These are phyloP conservation scores for Anas bernieri DNA, from an alignment of 2,797 vertebrate genomes.

Conservation along the genomic window DNA sequence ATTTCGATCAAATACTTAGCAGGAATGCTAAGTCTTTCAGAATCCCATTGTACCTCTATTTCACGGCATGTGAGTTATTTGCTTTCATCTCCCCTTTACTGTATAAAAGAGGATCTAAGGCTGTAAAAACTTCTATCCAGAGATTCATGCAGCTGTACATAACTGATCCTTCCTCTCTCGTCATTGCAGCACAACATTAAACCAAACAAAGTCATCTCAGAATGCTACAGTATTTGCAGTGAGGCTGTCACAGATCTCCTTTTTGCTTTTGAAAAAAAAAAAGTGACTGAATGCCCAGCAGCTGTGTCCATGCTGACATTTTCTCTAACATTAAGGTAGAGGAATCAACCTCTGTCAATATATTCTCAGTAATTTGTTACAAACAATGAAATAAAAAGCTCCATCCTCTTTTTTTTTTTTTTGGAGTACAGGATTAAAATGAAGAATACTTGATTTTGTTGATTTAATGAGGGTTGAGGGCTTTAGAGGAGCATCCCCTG, in stretches of 20 bases:
- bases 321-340: constrained; percentile 79
- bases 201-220: constrained; percentile 80
- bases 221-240: constrained; percentile 74
- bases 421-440: constrained; percentile 76
- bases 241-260: constrained; percentile 66
- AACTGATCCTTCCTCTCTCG: constrained; percentile 78
- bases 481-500: constrained; percentile 36
- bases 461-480: constrained; percentile 75
- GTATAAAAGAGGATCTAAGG: constrained; percentile 80
- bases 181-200: constrained; percentile 77
- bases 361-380: constrained; percentile 68
- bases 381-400: constrained; percentile 77
- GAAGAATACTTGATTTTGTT: constrained; percentile 81
- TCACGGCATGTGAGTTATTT: constrained; percentile 78
- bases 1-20: constrained; percentile 79
- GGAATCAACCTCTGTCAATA: constrained; percentile 78
- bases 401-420: constrained; percentile 54
- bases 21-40: constrained; percentile 75
- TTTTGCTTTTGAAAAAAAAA: constrained; percentile 55
- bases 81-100: constrained; percentile 80
- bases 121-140: constrained; percentile 79
- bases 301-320: constrained; percentile 79
- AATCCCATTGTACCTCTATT: constrained; percentile 78
- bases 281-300: constrained; percentile 74
- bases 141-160: constrained; percentile 80